Percentiles rank a stretch among this genome's conserved stretches.
Evolutionary conservation across 2,797 vertebrate genomes (phyloP).

Genomic region (Poeciliopsis infans): DNA sequence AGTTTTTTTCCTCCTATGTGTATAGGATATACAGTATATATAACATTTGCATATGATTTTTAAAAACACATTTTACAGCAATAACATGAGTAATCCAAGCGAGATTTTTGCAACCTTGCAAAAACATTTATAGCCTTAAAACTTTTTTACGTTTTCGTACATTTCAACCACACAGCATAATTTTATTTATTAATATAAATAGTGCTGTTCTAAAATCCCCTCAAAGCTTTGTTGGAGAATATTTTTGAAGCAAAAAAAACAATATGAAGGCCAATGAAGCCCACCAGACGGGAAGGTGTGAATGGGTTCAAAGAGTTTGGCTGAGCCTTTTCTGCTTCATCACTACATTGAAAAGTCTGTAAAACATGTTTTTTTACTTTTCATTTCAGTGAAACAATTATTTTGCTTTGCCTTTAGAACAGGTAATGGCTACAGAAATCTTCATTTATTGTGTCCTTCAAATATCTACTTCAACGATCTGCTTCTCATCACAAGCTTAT

Average conservation of each 20-base stretch:
- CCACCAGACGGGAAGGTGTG: not conserved
- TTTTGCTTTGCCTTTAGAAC: not conserved
- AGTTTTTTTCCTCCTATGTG: not conserved
- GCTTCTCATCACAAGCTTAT: not conserved
- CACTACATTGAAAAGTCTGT: not conserved
- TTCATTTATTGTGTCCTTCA: not conserved
- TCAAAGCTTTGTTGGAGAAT: not conserved
- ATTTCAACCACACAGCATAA: not conserved
- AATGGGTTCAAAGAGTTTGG: not conserved
- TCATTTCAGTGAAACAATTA: not conserved
- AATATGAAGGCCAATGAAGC: not conserved
- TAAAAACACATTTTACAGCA: not conserved
- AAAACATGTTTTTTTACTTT: too few relatives aligned
- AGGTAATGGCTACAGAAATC: not conserved
- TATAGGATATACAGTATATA: too few relatives aligned
- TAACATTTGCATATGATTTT: not conserved
- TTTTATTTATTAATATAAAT: not conserved
- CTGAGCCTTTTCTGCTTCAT: not conserved
- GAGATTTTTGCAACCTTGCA: not conserved
- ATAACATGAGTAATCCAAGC: not conserved
- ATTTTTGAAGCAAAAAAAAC: not conserved
- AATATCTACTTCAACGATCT: not conserved
- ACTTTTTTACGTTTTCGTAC: not conserved
- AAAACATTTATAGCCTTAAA: not conserved
- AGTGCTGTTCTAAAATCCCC: not conserved